A percentile compares a stretch with the other conserved stretches of the same genome.
Conservation (phyloP, 2,113 vertebrate genomes). For the Cariama cristata region DNA sequence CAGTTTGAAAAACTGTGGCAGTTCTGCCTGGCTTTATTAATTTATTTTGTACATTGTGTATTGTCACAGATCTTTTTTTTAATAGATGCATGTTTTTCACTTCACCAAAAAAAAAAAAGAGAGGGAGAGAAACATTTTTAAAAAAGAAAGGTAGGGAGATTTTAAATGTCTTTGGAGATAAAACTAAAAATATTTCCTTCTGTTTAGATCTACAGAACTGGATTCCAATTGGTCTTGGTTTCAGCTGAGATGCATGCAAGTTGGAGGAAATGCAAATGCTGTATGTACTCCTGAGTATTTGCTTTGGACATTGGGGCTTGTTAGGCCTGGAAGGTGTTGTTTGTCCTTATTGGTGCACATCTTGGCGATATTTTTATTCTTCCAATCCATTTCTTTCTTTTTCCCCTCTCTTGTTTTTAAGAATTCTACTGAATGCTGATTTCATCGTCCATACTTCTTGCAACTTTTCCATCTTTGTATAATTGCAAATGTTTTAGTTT, state of each 20-base stretch:
- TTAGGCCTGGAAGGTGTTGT: not conserved
- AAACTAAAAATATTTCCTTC: not conserved
- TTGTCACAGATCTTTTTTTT: not conserved
- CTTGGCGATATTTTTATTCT: not conserved
- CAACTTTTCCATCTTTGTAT: not conserved
- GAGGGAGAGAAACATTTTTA: not conserved
- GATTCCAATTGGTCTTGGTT: slow-evolving; percentile 99
- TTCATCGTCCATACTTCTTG: not conserved
- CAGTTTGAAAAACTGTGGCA: not conserved
- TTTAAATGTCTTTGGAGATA: not conserved
- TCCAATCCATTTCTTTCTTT: not conserved
- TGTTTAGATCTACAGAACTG: slow-evolving; percentile 91
- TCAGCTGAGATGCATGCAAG: slow-evolving; percentile 96
- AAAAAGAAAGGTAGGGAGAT: not conserved
- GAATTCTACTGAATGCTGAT: not conserved
- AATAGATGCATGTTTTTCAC: not conserved
- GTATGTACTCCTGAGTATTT: slow-evolving; percentile 76
- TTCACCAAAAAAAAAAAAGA: fast-evolving
- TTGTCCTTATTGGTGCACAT: not conserved
- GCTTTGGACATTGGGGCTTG: not conserved
- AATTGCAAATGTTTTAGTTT: not conserved
- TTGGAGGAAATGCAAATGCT: slow-evolving; percentile 93
- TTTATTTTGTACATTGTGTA: not conserved
- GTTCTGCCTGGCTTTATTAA: not conserved
- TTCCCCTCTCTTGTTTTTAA: not conserved